phyloP scores from a whole-genome alignment of 2,888 invertebrate genomes.

The Schizaphis graminum region DNA sequence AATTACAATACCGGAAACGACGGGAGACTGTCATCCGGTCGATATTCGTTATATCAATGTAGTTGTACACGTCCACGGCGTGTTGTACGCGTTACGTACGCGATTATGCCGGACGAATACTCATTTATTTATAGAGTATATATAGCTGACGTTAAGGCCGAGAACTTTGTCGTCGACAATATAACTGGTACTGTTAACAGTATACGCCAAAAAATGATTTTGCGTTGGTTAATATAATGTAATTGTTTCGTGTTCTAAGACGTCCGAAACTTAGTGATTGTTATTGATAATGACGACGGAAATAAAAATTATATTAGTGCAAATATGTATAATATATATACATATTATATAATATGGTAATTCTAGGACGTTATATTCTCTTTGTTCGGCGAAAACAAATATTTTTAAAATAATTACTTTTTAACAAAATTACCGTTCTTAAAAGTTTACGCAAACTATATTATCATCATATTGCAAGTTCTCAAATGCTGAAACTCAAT shows the following conservation, averaged over 20 bases:
- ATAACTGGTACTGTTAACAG: neutral
- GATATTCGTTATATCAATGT: neutral
- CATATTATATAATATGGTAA: neutral
- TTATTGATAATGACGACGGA: neutral
- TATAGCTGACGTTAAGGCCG: neutral
- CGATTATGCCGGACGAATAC: neutral
- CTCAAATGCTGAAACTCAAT: neutral
- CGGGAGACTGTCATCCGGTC: neutral
- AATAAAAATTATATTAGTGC: neutral
- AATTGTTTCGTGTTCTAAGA: neutral
- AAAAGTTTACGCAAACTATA: conserved; percentile 29
- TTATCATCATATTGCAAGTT: neutral
- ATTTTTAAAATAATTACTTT: conserved; percentile 42
- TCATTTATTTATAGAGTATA: neutral
- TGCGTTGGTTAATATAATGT: neutral
- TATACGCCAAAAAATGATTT: too few species aligned
- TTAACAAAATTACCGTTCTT: conserved; percentile 41
- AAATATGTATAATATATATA: too few species aligned
- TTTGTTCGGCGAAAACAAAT: neutral
- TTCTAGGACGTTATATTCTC: neutral
- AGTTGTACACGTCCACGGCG: neutral
- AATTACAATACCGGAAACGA: neutral
- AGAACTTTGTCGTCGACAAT: neutral
- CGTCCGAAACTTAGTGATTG: neutral
- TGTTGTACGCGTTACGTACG: neutral